Evolutionary conservation across 2,797 vertebrate genomes (phyloP), one percentile per base, ranked within the genome.

Genomic region (Chaenodraco wilsoni): DNA sequence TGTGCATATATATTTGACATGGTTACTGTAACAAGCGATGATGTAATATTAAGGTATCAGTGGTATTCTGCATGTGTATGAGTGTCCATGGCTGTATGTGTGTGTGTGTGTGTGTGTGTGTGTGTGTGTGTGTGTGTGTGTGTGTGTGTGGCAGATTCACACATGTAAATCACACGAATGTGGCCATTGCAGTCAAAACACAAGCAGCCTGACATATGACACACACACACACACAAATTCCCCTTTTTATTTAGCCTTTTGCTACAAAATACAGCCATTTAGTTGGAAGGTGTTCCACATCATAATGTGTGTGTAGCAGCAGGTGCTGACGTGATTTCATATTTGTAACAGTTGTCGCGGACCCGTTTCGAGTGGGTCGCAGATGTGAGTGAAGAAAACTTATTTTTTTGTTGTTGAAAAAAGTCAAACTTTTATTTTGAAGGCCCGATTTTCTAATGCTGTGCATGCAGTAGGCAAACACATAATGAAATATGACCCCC

Each of bases 71-170:
- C 9, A 9, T 33, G 46, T 45, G 44, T 57, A 12, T n/a, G n/a
- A 56, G 60, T 45, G 19, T 56, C 51, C 14, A 41, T 66, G 54
- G 58, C 45, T 78, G 71, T 19, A 40, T 5, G 0, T 23, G 2
- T 21, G 21, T n/a, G n/a, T 21, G 21, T 21, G 21, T 21, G 2
- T 2, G 2, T 2, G 21, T 21, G 21, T 21, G 21, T 21, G 21
- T 21, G 21, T 21, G 21, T 23, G 23, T 23, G 23, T 23, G 23
- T 23, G 23, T 23, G 23, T 23, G 23, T 23, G 23, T 23, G 23
- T 23, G 23, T 23, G 23, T 23, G 23, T 23, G 23, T 23, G 23
- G 62, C 59, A 58, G 8, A 65, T 19, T 69, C 44, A 48, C 69
- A 67, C 49, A 45, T 11, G 52, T 8, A n/a, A 54, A 73, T 10